Conservation (phyloP, 2,888 invertebrate genomes). For the Aleiodes testaceus region DNA sequence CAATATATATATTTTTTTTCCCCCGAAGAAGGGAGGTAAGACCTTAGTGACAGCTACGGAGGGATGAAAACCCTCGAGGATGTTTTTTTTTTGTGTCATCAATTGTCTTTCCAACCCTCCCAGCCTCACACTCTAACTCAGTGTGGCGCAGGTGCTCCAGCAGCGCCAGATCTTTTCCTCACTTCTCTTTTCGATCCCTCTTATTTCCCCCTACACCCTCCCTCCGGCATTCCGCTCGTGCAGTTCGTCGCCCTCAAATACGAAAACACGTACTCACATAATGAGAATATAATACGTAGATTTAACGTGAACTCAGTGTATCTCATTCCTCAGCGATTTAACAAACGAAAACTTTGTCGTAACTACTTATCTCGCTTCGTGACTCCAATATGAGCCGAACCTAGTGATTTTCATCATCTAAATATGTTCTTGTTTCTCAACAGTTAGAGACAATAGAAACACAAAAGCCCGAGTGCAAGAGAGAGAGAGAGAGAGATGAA, state of each 20-base stretch:
- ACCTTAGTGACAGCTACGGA: constrained; percentile 46
- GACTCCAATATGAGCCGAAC: constrained; percentile 32
- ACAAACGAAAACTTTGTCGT: constrained; percentile 21
- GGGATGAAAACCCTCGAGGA: constrained; percentile 48
- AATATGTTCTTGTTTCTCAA: constrained; percentile 7
- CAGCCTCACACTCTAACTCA: constrained; percentile 15
- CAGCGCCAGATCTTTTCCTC: constrained; percentile 49
- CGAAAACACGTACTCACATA: constrained; percentile 51
- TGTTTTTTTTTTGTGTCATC: constrained; percentile 56
- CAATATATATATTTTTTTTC: constrained; percentile 1
- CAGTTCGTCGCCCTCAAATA: constrained; percentile 38
- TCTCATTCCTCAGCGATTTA: constrained; percentile 30
- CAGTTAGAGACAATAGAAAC: constrained; percentile 37
- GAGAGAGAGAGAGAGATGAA: background rate
- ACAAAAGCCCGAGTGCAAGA: constrained; percentile 2
- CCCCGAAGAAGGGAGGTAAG: constrained; percentile 47
- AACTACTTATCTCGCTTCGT: constrained; percentile 22
- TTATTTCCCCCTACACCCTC: constrained; percentile 31
- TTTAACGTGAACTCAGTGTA: constrained; percentile 29
- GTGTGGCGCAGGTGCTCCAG: constrained; percentile 56
- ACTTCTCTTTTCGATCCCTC: constrained; percentile 40
- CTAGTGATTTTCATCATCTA: constrained; percentile 26
- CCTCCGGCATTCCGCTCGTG: constrained; percentile 43
- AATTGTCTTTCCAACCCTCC: constrained; percentile 55
- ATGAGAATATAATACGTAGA: constrained; percentile 54